Conservation (phyloP, 2,113 vertebrate genomes). For the Glaucidium brasilianum region DNA sequence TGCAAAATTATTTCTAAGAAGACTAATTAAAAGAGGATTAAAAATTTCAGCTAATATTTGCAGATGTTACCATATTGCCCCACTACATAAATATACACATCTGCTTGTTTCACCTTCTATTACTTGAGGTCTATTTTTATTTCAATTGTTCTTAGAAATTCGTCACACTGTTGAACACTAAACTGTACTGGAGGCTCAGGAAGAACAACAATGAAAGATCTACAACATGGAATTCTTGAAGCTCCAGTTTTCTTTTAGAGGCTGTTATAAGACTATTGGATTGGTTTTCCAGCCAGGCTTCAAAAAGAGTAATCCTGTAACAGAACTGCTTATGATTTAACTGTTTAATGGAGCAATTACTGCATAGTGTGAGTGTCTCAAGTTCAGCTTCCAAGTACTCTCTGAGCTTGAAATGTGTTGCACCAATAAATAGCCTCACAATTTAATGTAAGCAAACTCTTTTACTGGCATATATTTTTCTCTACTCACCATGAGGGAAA, state of each 20-base stretch:
- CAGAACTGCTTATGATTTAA: neutral
- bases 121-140: neutral
- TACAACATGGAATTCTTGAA: neutral
- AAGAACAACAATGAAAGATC: neutral
- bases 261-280: neutral
- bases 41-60: neutral
- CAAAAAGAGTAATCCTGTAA: neutral
- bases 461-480: slow-evolving; percentile 10
- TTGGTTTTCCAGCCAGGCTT: neutral
- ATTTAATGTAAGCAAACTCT: slow-evolving; percentile 15
- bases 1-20: neutral
- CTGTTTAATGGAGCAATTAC: neutral
- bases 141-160: neutral
- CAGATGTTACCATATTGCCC: neutral
- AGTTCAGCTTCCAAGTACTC: neutral
- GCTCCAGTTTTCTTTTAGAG: neutral
- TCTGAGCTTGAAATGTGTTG: neutral
- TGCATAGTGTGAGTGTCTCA: neutral
- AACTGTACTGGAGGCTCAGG: neutral
- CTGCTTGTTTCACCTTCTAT: neutral
- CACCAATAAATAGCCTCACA: neutral
- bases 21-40: neutral
- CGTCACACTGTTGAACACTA: neutral
- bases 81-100: neutral
- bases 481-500: neutral